Evolutionary conservation across 2,797 vertebrate species (phyloP).

Genomic region (Peromyscus attwateri): DNA sequence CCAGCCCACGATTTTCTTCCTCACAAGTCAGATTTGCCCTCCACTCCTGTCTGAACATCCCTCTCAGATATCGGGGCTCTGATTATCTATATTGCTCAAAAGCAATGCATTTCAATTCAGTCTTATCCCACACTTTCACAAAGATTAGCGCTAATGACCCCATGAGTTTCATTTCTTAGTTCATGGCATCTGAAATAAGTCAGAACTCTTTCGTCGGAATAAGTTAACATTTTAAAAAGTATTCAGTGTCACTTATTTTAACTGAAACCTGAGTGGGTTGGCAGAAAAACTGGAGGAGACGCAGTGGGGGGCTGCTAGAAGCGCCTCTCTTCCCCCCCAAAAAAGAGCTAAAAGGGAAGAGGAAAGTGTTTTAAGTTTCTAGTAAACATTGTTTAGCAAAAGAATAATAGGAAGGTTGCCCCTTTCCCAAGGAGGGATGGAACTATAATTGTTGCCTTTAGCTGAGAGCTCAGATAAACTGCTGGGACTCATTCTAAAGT

Average conservation of each 20-base stretch:
- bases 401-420: constrained; percentile 84
- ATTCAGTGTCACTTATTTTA: constrained; percentile 73
- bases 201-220: constrained; percentile 17
- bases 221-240: constrained; percentile 68
- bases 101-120: constrained; percentile 73
- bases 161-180: constrained; percentile 64
- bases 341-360: constrained; percentile 57
- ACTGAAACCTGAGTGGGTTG: constrained; percentile 22
- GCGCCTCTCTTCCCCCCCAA: not conserved
- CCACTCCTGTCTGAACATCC: constrained; percentile 37
- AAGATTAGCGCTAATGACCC: constrained; percentile 71
- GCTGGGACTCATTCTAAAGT: constrained; percentile 90
- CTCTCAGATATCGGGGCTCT: constrained; percentile 63
- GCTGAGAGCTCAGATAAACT: constrained; percentile 89
- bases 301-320: constrained; percentile 42
- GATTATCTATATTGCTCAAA: constrained; percentile 55
- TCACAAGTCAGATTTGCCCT: not conserved
- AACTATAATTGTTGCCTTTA: constrained; percentile 90
- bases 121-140: constrained; percentile 59
- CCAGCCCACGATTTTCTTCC: constrained; percentile 49
- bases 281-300: constrained; percentile 36
- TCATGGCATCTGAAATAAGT: constrained; percentile 64
- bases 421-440: constrained; percentile 81
- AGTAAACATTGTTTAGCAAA: constrained; percentile 79
- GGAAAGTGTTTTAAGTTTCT: constrained; percentile 81